Conservation (phyloP, 2,113 vertebrate genomes). For the Leiothrix lutea region DNA sequence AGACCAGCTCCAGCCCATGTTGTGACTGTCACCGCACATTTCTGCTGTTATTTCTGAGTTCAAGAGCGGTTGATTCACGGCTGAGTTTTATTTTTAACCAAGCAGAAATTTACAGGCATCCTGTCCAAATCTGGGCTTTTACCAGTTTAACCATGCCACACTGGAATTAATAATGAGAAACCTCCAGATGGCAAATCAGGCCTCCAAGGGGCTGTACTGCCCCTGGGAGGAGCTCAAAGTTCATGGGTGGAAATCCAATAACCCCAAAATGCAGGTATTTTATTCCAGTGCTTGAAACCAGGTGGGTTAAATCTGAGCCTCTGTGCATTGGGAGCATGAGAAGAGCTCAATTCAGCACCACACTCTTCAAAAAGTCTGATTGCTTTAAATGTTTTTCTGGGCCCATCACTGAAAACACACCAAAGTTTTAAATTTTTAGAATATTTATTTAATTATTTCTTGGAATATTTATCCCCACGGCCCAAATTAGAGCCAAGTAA, state of each 20-base stretch:
- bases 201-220: neutral
- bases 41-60: neutral
- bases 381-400: neutral
- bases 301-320: neutral
- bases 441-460: neutral
- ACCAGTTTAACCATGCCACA: neutral
- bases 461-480: neutral
- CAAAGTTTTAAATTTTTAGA: neutral
- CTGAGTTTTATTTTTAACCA: neutral
- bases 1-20: neutral
- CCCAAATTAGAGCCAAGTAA: neutral
- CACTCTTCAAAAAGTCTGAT: neutral
- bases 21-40: neutral
- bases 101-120: neutral
- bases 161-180: neutral
- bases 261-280: neutral
- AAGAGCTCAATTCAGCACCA: neutral
- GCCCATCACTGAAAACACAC: neutral
- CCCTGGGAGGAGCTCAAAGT: neutral
- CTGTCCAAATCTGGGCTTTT: neutral
- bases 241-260: neutral
- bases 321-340: neutral
- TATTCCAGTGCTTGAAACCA: neutral
- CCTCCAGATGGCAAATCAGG: conserved; percentile 2
- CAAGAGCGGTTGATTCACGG: neutral